Percentiles rank a stretch among this genome's conserved stretches.
Conservation (phyloP, 2,113 vertebrate genomes). For the Petromus typicus region DNA sequence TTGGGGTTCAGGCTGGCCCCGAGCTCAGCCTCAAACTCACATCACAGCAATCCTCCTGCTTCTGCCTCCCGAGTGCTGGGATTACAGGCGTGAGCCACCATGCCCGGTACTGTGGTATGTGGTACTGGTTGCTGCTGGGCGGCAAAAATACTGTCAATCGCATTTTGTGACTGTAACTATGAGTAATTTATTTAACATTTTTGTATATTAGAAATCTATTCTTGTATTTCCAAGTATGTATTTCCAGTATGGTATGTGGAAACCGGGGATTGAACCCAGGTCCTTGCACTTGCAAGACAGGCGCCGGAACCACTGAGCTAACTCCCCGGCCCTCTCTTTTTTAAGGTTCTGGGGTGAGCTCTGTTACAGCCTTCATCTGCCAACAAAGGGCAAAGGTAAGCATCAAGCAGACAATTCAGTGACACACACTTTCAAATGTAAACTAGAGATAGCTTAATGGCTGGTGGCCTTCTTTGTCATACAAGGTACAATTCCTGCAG, state of each 20-base stretch:
- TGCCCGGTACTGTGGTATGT: too few relatives aligned
- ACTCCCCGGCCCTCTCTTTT: too few relatives aligned
- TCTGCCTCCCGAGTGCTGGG: too few relatives aligned
- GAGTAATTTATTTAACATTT: not conserved
- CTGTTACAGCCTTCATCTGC: not conserved
- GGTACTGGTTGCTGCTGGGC: too few relatives aligned
- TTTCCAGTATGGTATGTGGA: too few relatives aligned
- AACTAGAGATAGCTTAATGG: not conserved
- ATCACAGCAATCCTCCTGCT: too few relatives aligned
- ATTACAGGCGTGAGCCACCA: too few relatives aligned
- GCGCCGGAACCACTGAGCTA: too few relatives aligned
- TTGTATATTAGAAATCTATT: not conserved
- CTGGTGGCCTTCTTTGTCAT: not conserved
- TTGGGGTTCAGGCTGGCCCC: too few relatives aligned
- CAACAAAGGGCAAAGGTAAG: not conserved
- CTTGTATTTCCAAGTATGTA: not conserved
- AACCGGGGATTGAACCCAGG: too few relatives aligned
- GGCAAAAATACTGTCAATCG: not conserved
- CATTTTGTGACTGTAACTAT: not conserved
- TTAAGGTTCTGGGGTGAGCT: not conserved
- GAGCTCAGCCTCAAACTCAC: too few relatives aligned
- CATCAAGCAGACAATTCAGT: not conserved
- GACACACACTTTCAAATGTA: not conserved
- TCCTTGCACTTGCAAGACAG: too few relatives aligned
- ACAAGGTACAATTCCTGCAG: not conserved